Conservation (phyloP, 2,797 vertebrate species). For the Crax fasciolata region DNA sequence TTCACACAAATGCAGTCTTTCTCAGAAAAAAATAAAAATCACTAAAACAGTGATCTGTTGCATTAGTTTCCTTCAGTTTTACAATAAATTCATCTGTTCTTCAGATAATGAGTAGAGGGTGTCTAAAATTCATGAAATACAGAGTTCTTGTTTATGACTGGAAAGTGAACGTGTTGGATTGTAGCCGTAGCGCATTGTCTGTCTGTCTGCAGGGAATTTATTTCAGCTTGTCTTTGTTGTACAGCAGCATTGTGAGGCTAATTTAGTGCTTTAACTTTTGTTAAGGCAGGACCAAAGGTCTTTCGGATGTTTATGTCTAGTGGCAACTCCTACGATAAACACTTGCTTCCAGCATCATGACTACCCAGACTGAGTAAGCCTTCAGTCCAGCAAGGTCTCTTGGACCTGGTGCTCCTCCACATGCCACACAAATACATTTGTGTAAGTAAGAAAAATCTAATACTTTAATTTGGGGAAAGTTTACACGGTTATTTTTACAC, state of each 20-base stretch:
- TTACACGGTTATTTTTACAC: not conserved
- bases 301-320: constrained; percentile 1
- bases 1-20: not conserved
- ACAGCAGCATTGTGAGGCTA: not conserved
- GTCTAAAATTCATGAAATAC: not conserved
- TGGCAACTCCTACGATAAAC: constrained; percentile 13
- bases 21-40: not conserved
- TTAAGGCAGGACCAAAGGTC: constrained; percentile 26
- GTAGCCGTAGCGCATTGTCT: constrained; percentile 52
- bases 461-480: not conserved
- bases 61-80: constrained; percentile 38
- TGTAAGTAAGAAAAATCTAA: not conserved
- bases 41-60: not conserved
- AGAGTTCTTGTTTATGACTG: not conserved
- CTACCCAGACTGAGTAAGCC: not conserved
- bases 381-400: not conserved
- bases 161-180: not conserved
- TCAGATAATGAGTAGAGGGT: not conserved
- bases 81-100: not conserved
- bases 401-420: not conserved
- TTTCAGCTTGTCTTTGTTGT: constrained; percentile 53
- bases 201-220: constrained; percentile 35
- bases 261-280: constrained; percentile 47
- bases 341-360: not conserved
- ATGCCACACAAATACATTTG: not conserved